A percentile compares a stretch with the other conserved stretches of the same genome.
Conservation (phyloP, 2,797 vertebrate species). For the Alouatta caraya region DNA sequence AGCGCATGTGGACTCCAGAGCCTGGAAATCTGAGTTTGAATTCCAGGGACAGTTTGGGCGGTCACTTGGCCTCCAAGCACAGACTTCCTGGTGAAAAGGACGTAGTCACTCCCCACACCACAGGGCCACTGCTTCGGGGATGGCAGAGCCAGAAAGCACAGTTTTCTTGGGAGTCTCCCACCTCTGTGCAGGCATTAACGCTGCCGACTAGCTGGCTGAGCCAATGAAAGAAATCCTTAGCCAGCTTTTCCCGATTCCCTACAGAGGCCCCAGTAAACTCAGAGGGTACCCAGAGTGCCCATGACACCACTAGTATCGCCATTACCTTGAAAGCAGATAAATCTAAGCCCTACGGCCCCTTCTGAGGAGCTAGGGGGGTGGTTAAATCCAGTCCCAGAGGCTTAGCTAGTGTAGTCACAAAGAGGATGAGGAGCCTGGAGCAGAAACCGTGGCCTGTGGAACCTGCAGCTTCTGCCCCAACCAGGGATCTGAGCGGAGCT, state of each 20-base stretch:
- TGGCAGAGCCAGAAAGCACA: too few relatives aligned
- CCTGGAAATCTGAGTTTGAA: background rate
- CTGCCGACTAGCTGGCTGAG: background rate
- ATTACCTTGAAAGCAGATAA: background rate
- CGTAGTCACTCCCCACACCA: rapidly evolving
- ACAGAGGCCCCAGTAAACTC: background rate
- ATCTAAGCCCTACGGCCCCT: background rate
- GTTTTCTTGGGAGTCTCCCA: background rate
- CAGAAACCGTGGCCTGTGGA: background rate
- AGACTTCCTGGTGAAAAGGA: background rate
- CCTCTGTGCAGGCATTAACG: background rate
- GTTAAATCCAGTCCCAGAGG: background rate
- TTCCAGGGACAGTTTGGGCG: rapidly evolving
- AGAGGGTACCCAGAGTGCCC: rapidly evolving
- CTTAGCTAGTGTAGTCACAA: background rate
- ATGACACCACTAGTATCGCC: background rate
- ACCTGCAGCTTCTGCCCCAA: background rate
- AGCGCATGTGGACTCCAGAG: background rate
- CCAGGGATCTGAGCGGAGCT: rapidly evolving
- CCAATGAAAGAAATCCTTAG: background rate
- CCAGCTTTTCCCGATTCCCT: background rate
- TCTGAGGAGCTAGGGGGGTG: background rate
- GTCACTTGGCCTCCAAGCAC: background rate
- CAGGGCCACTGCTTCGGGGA: background rate
- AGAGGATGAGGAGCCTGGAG: background rate